These are phyloP conservation scores for Eulemur mongoz DNA, from an alignment of 2,797 vertebrate genomes.

Conservation along the genomic window DNA sequence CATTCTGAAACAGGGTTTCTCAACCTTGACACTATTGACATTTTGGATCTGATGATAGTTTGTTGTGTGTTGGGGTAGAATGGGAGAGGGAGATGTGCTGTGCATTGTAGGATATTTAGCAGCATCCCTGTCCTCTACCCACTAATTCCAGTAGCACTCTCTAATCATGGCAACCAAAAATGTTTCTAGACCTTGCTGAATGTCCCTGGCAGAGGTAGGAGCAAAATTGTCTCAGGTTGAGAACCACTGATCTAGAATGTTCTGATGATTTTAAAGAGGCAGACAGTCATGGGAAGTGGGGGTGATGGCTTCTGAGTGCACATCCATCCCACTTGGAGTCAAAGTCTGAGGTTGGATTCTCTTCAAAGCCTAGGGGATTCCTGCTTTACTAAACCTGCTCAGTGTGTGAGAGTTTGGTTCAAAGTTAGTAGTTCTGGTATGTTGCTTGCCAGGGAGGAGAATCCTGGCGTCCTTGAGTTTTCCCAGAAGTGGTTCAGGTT, in stretches of 20 bases:
- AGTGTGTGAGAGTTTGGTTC: background rate
- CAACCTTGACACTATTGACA: background rate
- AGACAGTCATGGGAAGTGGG: background rate
- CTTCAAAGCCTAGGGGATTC: background rate
- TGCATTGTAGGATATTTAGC: background rate
- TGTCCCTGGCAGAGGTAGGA: background rate
- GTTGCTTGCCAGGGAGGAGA: slow-evolving; percentile 66
- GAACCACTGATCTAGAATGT: background rate
- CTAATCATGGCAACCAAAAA: background rate
- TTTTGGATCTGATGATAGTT: background rate
- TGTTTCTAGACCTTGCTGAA: background rate
- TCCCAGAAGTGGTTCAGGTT: slow-evolving; percentile 81
- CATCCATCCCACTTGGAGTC: background rate
- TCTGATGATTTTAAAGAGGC: background rate
- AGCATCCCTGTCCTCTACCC: background rate
- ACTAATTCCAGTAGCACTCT: background rate
- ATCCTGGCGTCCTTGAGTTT: slow-evolving; percentile 82
- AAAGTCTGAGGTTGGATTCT: background rate
- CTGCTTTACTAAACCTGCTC: background rate
- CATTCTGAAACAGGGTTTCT: background rate
- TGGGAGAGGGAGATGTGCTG: background rate
- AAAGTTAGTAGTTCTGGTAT: slow-evolving; percentile 72
- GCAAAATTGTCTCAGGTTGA: background rate
- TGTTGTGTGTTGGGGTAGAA: background rate
- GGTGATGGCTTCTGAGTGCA: background rate